Conservation (phyloP, 2,797 vertebrate genomes). For the Emydoidea blandingii region DNA sequence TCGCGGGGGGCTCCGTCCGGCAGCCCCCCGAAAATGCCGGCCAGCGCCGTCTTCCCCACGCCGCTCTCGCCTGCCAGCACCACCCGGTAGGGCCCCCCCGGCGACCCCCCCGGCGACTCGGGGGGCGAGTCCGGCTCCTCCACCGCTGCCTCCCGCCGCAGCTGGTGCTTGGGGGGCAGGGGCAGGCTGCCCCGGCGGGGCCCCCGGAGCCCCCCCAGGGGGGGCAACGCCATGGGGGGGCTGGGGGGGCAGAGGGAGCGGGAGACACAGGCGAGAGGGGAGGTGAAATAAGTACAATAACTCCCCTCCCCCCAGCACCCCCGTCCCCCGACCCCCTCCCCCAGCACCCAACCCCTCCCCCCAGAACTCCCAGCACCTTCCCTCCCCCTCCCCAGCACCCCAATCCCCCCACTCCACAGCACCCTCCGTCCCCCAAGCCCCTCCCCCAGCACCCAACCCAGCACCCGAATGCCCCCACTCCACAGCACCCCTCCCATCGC, state of each 20-base stretch:
- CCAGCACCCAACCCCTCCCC: background rate
- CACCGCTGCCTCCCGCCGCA: constrained; percentile 86
- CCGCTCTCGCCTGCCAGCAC: constrained; percentile 91
- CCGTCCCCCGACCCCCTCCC: background rate
- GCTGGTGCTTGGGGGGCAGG: constrained; percentile 91
- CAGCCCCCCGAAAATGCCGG: constrained; percentile 88
- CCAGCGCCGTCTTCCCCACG: constrained; percentile 92
- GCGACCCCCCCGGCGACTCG: constrained; percentile 78
- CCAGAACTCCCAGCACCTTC: background rate
- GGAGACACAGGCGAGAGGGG: background rate
- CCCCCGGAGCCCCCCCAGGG: constrained; percentile 69
- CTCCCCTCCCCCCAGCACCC: background rate
- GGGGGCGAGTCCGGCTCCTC: constrained; percentile 84
- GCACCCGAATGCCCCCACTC: no score
- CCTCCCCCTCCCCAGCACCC: no score
- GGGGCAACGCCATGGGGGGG: constrained; percentile 48
- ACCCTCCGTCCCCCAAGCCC: no score
- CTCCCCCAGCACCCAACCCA: no score
- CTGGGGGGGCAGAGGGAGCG: constrained; percentile 62
- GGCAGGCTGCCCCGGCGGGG: constrained; percentile 91
- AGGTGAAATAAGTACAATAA: no score
- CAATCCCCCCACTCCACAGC: no score
- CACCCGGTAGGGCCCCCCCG: constrained; percentile 77
- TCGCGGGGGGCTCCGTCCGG: constrained; percentile 85
- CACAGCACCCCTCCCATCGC: no score